Evolutionary conservation across 2,797 vertebrate species (phyloP).

Genomic region (Esox lucius): DNA sequence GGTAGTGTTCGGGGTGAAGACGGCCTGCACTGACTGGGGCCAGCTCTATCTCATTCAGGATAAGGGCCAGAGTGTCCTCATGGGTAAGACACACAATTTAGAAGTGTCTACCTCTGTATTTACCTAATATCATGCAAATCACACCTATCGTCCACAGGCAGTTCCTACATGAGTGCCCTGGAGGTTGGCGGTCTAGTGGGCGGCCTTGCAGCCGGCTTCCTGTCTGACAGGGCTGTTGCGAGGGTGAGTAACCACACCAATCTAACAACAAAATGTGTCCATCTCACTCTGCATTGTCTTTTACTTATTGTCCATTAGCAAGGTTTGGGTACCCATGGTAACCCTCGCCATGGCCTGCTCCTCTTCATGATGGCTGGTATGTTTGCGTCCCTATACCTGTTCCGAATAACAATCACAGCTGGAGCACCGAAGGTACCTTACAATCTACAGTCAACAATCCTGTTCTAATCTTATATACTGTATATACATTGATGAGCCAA

Average conservation of each 20-base stretch:
- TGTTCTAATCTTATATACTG: background rate
- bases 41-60: conserved; percentile 98
- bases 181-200: conserved; percentile 93
- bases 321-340: conserved; percentile 83
- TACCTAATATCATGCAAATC: background rate
- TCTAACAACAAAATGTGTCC: background rate
- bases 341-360: conserved; percentile 88
- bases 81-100: conserved; percentile 75
- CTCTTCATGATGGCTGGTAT: conserved; percentile 95
- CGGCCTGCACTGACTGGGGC: conserved; percentile 96
- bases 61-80: conserved; percentile 89
- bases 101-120: background rate
- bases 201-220: conserved; percentile 88
- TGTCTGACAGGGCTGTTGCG: conserved; percentile 93
- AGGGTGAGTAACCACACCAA: conserved; percentile 75
- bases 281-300: background rate
- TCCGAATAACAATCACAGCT: conserved; percentile 88
- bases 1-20: conserved; percentile 97
- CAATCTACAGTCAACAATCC: background rate
- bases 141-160: conserved; percentile 74
- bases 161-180: conserved; percentile 95
- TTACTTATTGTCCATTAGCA: conserved; percentile 64
- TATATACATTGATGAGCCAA: too few species aligned
- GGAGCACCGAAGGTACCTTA: conserved; percentile 80
- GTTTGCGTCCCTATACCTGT: conserved; percentile 91